These are phyloP conservation scores for Marmota monax DNA, from an alignment of 2,113 vertebrate species.

Conservation along the genomic window DNA sequence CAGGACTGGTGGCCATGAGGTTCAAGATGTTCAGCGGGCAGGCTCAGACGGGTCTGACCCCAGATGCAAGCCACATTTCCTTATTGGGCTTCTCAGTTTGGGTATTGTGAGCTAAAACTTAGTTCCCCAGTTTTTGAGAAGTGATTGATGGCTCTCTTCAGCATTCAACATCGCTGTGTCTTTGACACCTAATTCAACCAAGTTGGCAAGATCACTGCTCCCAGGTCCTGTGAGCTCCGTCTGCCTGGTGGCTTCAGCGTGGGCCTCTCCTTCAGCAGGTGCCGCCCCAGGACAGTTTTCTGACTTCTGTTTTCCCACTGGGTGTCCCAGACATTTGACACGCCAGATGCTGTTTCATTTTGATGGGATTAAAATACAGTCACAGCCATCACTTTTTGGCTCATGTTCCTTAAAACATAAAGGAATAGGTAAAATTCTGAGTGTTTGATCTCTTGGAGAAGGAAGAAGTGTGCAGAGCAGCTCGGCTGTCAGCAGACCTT, in stretches of 20 bases:
- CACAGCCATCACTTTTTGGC: neutral
- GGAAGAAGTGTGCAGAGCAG: neutral
- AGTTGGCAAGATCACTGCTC: neutral
- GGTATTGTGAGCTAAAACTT: neutral
- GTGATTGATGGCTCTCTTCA: neutral
- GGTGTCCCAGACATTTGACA: neutral
- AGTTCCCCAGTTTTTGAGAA: neutral
- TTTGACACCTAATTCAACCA: neutral
- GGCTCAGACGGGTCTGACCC: neutral
- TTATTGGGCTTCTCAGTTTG: neutral
- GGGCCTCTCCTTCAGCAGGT: neutral
- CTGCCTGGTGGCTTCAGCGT: neutral
- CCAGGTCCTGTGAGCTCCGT: neutral
- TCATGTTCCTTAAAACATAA: neutral
- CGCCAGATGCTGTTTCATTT: neutral
- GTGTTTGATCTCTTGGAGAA: neutral
- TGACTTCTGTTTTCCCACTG: neutral
- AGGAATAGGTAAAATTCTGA: neutral
- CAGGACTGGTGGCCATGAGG: neutral
- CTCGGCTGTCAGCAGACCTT: slow-evolving; percentile 8
- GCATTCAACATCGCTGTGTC: neutral
- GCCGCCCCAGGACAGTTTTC: neutral
- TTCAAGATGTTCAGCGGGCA: neutral
- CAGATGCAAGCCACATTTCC: neutral
- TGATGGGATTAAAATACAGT: neutral